Evolutionary conservation across 2,113 vertebrate species (phyloP).

Genomic region (Plecotus auritus): DNA sequence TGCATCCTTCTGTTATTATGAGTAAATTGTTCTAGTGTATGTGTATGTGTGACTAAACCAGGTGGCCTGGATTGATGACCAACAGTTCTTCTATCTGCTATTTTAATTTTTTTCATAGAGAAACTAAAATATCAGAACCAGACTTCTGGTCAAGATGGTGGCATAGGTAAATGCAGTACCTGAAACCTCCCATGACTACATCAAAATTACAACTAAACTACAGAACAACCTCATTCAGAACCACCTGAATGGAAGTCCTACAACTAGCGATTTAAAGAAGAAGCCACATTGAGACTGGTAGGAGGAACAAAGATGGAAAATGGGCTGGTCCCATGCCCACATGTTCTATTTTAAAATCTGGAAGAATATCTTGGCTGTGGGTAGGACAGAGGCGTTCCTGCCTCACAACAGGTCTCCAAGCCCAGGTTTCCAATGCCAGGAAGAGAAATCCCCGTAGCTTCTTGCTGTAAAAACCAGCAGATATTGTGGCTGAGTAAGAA

Average conservation of each 20-base stretch:
- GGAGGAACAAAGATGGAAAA: background rate
- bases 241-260: background rate
- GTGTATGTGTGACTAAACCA: background rate
- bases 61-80: background rate
- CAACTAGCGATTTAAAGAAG: background rate
- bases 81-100: background rate
- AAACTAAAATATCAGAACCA: background rate
- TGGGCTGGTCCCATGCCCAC: background rate
- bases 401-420: background rate
- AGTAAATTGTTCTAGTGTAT: background rate
- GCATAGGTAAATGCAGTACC: background rate
- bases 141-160: background rate
- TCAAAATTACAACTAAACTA: background rate
- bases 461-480: background rate
- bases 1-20: background rate
- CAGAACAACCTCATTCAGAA: background rate
- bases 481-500: background rate
- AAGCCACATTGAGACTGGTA: background rate
- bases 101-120: background rate
- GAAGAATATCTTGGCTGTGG: background rate
- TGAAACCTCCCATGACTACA: background rate
- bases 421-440: background rate
- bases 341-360: background rate
- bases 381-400: background rate
- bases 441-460: background rate